Evolutionary conservation across 2,888 invertebrate genomes (phyloP).

Genomic region (Tetragonisca angustula): DNA sequence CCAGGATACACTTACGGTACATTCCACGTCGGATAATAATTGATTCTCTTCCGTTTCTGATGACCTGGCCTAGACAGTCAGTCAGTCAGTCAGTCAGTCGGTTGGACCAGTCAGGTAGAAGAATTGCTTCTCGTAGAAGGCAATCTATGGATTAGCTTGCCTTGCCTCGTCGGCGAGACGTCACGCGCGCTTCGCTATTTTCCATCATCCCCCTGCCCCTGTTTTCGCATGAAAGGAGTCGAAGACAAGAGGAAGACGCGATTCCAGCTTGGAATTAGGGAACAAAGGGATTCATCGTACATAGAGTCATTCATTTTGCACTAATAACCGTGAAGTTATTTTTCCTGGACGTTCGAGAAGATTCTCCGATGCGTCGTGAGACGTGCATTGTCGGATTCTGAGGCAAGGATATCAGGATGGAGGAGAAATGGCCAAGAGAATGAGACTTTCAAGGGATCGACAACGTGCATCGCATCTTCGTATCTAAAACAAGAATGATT

Average conservation of each 20-base stretch:
- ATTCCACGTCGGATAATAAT: slow-evolving; percentile 70
- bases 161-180: neutral
- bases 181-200: slow-evolving; percentile 7
- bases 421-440: neutral
- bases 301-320: slow-evolving; percentile 50
- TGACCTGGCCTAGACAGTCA: slow-evolving; percentile 65
- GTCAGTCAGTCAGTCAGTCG: slow-evolving; percentile 51
- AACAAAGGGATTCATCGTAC: slow-evolving; percentile 46
- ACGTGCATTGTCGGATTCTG: neutral
- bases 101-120: slow-evolving; percentile 68
- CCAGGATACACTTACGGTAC: slow-evolving; percentile 62
- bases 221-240: slow-evolving; percentile 59
- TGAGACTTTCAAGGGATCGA: neutral
- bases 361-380: slow-evolving; percentile 21
- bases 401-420: neutral
- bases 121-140: slow-evolving; percentile 65
- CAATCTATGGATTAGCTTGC: slow-evolving; percentile 77
- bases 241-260: slow-evolving; percentile 25
- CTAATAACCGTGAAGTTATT: slow-evolving; percentile 61
- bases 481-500: neutral
- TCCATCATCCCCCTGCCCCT: neutral
- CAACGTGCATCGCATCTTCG: neutral
- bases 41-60: slow-evolving; percentile 65
- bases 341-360: neutral
- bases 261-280: slow-evolving; percentile 12